phyloP scores from a whole-genome alignment of 1,140 invertebrate genomes.

The Pissodes strobi region DNA sequence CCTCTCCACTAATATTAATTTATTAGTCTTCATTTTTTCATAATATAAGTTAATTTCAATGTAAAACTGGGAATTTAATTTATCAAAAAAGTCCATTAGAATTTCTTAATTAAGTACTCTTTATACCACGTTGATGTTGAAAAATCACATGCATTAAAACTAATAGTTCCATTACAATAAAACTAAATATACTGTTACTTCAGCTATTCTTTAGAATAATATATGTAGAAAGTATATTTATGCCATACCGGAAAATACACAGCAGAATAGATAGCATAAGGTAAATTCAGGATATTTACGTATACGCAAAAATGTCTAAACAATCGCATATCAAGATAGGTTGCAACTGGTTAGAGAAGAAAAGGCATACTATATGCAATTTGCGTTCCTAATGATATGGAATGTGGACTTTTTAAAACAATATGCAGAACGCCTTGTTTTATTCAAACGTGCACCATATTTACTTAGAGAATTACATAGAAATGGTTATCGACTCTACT shows the following conservation, averaged over 20 bases:
- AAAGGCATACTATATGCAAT: conserved; percentile 32
- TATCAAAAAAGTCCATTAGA: too few relatives aligned
- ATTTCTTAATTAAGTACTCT: too few relatives aligned
- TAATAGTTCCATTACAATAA: too few relatives aligned
- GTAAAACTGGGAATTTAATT: too few relatives aligned
- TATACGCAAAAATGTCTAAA: conserved; percentile 22
- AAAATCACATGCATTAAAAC: too few relatives aligned
- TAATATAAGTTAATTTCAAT: too few relatives aligned
- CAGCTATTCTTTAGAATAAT: background rate
- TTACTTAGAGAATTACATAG: too few relatives aligned
- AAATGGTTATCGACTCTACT: too few relatives aligned
- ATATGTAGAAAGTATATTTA: conserved; percentile 3
- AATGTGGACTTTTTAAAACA: conserved; percentile 16
- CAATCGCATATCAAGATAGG: conserved; percentile 24
- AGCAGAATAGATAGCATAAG: conserved; percentile 8
- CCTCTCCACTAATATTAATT: too few relatives aligned
- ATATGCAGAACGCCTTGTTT: conserved; percentile 16
- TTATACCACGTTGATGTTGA: too few relatives aligned
- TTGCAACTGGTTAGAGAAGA: conserved; percentile 9
- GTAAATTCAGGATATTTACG: conserved; percentile 8
- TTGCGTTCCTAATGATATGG: conserved; percentile 29
- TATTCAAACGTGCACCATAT: background rate
- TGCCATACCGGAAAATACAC: conserved; percentile 11
- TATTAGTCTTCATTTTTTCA: too few relatives aligned
- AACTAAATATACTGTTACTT: too few relatives aligned